Evolutionary conservation across 2,113 vertebrate species (phyloP), one percentile per base, ranked within the genome.

Genomic region (Mormoops blainvillei): DNA sequence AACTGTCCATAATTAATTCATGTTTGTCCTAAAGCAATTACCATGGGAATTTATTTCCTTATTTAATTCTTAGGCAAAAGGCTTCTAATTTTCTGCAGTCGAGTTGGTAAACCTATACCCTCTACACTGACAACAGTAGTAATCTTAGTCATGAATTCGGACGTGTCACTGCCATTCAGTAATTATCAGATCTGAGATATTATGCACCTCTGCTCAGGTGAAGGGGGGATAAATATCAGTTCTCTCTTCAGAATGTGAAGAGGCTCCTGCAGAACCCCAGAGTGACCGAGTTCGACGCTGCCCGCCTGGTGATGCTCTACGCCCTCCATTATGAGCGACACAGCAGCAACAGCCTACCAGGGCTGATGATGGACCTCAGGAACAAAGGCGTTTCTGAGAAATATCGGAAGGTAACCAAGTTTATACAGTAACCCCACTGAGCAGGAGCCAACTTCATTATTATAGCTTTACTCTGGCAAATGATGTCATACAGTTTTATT

Each of bases 271-370:
- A 99, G 98, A 99, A 99, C 91, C 99, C 99, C 7, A 98, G 98
- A 13, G 95, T 99, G 93, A 94, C 98, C 0, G 99, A 99, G 96
- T 65, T 99, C 74, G 99, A 99, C 2, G 99, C 99, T 0, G 98
- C 98, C 0, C 99, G 99, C 2, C 96, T 99, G 65, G 99, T 99
- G 90, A 99, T 99, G 99, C 99, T 99, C 0, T 99, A 99, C 8
- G 99, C 99, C 2, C 98, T 99, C 82, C 99, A 99, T 89, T 99
- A 99, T 2, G 99, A 99, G n/a, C 98, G 99, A 33, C 99, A 99
- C 98, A 99, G 98, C 98, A 99, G 98, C 98, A 99, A 97, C 85
- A 98, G 99, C 97, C 98, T 99, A 7, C 98, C 99, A 0, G 98
- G 98, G 0, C 98, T 99, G 48, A 96, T 99, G 98, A 96, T 98